Base-by-base conservation (phyloP, 2,113 vertebrate genomes). In the Sigmodon hispidus region DNA sequence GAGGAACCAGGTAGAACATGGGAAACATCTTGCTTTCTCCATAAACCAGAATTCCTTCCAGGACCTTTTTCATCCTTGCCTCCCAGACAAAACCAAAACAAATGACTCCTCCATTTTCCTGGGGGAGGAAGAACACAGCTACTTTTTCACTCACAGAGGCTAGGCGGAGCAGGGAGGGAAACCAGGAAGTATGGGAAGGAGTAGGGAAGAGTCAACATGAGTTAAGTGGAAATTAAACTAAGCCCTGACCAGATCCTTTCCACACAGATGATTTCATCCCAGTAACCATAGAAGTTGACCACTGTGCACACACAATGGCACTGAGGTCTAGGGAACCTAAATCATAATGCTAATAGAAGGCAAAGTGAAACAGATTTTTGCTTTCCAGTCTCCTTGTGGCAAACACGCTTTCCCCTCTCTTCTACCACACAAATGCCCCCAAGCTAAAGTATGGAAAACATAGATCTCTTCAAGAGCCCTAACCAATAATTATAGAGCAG, bases 361-460 rank as follows among this genome's bases (percentile, higher is more conserved):
- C 43, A 79, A 85, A 50, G 52, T 36, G 52, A 88, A 81, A 70
- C 36, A 89, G 55, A 89, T 87, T 22, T 34, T 40, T 85, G 50
- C 94, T 93, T 65, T 67, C 86, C 67, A 91, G 19, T 48, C 21
- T 31, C 57, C 72, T 43, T 40, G 34, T 4, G 59, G 61, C 22
- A 92, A 91, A 48, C n/a, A 75, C 1, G 8, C 12, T 83, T 45
- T 93, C 73, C 59, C 57, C 72, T 69, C 45, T 86, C 81, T 73
- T 92, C 67, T 94, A 70, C 93, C 79, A 81, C 87, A 85, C 48
- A 90, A 77, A 91, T 90, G 84, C 34, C 63, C 80, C 17, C n/a
- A 90, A 95, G 80, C 79, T 89, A 31, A 96, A 81, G 87, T 61
- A 43, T 85, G 83, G 77, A 70, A 93, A 96, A 95, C 15, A 94